Conservation (phyloP, 2,888 invertebrate species). For the Spatulosminthurus flaviceps region DNA sequence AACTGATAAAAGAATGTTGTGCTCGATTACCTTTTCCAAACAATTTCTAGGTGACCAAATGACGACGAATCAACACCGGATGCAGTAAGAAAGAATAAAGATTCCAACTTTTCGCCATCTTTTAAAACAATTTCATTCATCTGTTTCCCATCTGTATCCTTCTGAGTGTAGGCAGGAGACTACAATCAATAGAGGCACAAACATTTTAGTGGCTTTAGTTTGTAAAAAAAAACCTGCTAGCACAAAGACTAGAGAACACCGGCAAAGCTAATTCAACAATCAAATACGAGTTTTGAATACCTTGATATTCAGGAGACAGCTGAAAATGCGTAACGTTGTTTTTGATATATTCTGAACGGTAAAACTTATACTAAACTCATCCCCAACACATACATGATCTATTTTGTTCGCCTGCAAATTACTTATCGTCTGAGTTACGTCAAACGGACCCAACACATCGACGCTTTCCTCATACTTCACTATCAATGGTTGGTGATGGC, state of each 20-base stretch:
- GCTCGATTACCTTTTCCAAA: constrained; percentile 55
- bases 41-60: constrained; percentile 50
- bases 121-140: constrained; percentile 27
- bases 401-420: constrained; percentile 50
- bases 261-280: too few relatives aligned
- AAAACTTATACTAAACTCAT: constrained; percentile 52
- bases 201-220: too few relatives aligned
- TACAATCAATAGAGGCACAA: neutral
- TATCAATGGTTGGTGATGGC: constrained; percentile 48
- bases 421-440: constrained; percentile 44
- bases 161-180: constrained; percentile 23
- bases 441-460: constrained; percentile 54
- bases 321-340: constrained; percentile 12
- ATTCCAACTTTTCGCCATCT: constrained; percentile 40
- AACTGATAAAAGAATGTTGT: too few relatives aligned
- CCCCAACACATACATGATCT: constrained; percentile 44
- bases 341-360: constrained; percentile 53
- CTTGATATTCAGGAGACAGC: constrained; percentile 34
- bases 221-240: too few relatives aligned
- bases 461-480: constrained; percentile 55
- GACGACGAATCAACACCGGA: constrained; percentile 18
- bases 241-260: too few relatives aligned
- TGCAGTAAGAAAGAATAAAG: constrained; percentile 29
- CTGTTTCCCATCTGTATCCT: neutral
- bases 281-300: constrained; percentile 15